Evolutionary conservation across 2,113 vertebrate genomes (phyloP), one percentile per base, ranked within the genome.

Genomic region (Oreochromis niloticus): DNA sequence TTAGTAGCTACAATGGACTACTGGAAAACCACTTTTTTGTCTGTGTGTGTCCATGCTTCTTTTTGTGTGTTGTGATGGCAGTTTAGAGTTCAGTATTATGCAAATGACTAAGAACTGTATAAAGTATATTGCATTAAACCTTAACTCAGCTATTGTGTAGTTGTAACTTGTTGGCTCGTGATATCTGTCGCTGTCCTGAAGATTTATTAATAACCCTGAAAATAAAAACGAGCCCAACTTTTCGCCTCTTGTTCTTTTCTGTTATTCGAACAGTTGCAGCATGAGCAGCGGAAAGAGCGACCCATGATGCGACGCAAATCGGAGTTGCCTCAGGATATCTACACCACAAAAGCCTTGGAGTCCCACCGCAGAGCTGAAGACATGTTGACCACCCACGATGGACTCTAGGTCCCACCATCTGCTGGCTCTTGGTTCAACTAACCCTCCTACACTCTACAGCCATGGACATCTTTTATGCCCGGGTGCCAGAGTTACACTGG

Each of bases 301-400:
- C 95, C 97, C 54, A 96, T 98, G 89, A 96, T 97, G 92, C 97
- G 98, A 93, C 98, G 98, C 94, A 99, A 98, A 96, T 98, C 98
- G 68, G 98, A 99, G 96, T 96, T 98, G 97, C 98, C 98, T 97
- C 98, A 98, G 98, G 98, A 99, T 97, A 98, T 97, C 94, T 98
- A 98, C 97, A 97, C 98, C 98, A 97, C 97, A 96, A 98, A 97
- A 97, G 98, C 98, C 98, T 98, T 98, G 98, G 98, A 99, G 96
- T 97, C 98, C 94, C 98, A 97, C 95, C 97, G 98, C 96, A 97
- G 97, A 96, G 97, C 98, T 93, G 98, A 98, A 85, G 97, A 97
- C 94, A 97, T 97, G 96, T 96, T 97, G 94, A 96, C 97, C 94
- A 89, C 95, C 92, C 97, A 97, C 81, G 97, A 98, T 30, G 97